Evolutionary conservation across 2,113 vertebrate species (phyloP).

Genomic region (Bos indicus): DNA sequence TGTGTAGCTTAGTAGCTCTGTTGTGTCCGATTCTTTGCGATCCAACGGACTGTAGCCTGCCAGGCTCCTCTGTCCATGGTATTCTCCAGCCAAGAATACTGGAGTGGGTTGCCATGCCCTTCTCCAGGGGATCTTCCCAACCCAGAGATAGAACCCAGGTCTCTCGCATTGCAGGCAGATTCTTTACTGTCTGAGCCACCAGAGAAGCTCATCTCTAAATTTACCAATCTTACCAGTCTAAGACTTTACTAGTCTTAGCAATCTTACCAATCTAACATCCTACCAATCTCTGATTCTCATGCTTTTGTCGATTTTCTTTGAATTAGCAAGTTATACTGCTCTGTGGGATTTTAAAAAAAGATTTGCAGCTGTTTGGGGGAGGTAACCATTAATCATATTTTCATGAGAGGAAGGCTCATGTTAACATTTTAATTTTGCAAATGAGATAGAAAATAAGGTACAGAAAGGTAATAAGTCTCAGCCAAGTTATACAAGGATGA

Average conservation of each 20-base stretch:
- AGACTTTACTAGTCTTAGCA: not conserved
- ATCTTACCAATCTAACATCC: not conserved
- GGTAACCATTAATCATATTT: not conserved
- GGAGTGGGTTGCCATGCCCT: not conserved
- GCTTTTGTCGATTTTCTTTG: slow-evolving; percentile 34
- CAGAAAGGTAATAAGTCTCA: slow-evolving; percentile 21
- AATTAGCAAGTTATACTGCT: slow-evolving; percentile 22
- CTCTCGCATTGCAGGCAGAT: not conserved
- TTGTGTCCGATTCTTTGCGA: not conserved
- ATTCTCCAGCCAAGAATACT: not conserved
- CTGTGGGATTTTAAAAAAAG: not conserved
- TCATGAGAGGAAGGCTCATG: not conserved
- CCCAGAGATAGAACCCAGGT: not conserved
- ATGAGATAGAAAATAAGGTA: slow-evolving; percentile 10
- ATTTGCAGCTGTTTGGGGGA: not conserved
- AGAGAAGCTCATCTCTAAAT: not conserved
- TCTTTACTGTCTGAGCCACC: not conserved
- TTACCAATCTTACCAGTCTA: not conserved
- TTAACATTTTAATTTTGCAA: slow-evolving; percentile 55
- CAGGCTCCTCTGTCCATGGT: not conserved
- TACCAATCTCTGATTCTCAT: slow-evolving; percentile 25
- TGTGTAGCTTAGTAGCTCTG: not conserved
- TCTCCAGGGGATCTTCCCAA: not conserved
- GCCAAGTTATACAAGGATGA: not conserved
- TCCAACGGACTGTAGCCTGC: not conserved